These are phyloP conservation scores for Zaprionus bogoriensis DNA, from an alignment of 2,888 invertebrate species.

Conservation along the genomic window DNA sequence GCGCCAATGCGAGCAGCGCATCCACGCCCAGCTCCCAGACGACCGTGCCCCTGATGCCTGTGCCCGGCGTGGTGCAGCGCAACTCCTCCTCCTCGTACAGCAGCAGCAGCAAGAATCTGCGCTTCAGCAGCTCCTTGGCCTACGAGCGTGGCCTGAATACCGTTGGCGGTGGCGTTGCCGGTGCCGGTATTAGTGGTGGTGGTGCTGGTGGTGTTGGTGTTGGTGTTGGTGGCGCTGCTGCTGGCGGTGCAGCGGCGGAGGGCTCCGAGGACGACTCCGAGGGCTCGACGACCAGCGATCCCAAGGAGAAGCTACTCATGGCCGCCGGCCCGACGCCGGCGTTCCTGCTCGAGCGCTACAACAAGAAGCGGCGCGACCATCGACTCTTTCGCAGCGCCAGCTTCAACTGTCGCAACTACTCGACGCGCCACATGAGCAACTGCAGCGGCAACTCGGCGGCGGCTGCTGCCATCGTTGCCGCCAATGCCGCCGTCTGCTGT, in stretches of 20 bases:
- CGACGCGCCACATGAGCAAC: conserved; percentile 81
- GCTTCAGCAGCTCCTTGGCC: conserved; percentile 74
- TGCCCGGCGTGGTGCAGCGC: conserved; percentile 29
- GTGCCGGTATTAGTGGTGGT: no score
- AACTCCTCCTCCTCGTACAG: no score
- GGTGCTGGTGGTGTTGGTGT: conserved; percentile 30
- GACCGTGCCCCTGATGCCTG: background rate
- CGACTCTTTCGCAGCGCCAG: conserved; percentile 82
- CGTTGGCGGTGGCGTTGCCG: conserved; percentile 29
- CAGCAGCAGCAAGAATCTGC: conserved; percentile 72
- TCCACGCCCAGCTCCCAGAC: conserved; percentile 42
- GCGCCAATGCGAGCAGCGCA: conserved; percentile 33
- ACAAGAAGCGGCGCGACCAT: conserved; percentile 82
- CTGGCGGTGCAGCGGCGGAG: conserved; percentile 25
- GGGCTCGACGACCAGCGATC: conserved; percentile 82
- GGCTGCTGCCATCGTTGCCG: conserved; percentile 63
- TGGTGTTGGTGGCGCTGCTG: conserved; percentile 18
- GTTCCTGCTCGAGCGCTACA: conserved; percentile 82
- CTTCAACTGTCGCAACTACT: conserved; percentile 83
- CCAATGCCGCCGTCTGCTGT: conserved; percentile 71
- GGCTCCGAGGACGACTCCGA: conserved; percentile 81
- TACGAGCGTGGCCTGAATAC: conserved; percentile 65
- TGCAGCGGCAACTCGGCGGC: conserved; percentile 67
- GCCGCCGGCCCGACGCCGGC: conserved; percentile 77
- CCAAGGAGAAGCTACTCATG: conserved; percentile 81